Conservation (phyloP, 2,113 vertebrate genomes). For the Phaetusa simplex region DNA sequence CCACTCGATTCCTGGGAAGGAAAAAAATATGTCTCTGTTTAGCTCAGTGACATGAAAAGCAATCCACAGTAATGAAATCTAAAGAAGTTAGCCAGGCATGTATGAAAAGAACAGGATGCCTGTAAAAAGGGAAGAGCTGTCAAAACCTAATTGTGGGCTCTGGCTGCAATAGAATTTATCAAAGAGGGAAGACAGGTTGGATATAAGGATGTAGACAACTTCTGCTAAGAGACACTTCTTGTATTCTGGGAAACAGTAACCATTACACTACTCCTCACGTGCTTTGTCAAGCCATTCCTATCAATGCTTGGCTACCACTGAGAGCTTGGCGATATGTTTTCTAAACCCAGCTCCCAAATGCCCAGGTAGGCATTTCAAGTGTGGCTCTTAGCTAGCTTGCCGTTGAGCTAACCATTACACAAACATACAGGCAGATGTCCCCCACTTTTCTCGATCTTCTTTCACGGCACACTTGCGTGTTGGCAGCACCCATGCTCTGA, state of each 20-base stretch:
- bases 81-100: constrained; percentile 53
- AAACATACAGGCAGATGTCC: background rate
- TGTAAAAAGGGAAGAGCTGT: constrained; percentile 62
- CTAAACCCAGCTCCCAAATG: background rate
- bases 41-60: constrained; percentile 26
- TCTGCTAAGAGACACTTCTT: background rate
- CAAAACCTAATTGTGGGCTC: constrained; percentile 60
- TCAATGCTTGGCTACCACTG: background rate
- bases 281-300: background rate
- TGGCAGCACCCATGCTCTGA: background rate
- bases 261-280: background rate
- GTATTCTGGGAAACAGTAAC: background rate
- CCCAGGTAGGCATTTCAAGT: background rate
- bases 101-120: constrained; percentile 62
- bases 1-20: constrained; percentile 63
- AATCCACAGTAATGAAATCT: constrained; percentile 44
- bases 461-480: background rate
- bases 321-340: background rate
- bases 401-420: background rate
- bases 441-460: background rate
- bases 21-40: constrained; percentile 40
- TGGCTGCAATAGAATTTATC: constrained; percentile 51
- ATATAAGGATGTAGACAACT: background rate
- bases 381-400: background rate
- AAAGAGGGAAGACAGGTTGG: constrained; percentile 3